Evolutionary conservation across 2,888 invertebrate species (phyloP).

Genomic region (Drosophila incognita): DNA sequence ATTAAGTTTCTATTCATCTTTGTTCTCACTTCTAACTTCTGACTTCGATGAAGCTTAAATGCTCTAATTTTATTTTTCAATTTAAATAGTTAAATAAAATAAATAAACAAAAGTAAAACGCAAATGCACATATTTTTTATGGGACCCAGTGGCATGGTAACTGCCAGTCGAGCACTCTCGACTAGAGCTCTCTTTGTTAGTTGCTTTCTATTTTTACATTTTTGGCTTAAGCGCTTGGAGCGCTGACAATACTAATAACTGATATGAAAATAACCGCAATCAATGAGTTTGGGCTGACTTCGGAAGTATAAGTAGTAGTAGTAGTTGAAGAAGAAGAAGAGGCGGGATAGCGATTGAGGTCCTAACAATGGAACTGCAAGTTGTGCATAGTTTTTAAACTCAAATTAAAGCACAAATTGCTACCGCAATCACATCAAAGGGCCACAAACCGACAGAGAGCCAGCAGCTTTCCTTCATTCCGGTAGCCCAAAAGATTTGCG

Average conservation of each 20-base stretch:
- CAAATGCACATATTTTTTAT: neutral
- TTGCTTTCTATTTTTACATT: constrained; percentile 1
- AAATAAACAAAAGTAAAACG: too few relatives aligned
- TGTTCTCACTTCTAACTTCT: neutral
- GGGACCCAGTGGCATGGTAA: neutral
- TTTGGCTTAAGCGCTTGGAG: constrained; percentile 46
- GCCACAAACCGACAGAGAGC: constrained; percentile 49
- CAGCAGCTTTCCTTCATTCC: constrained; percentile 36
- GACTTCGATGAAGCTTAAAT: neutral
- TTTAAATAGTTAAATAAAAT: too few relatives aligned
- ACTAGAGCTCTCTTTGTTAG: neutral
- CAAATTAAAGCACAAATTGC: constrained; percentile 81
- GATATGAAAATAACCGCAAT: constrained; percentile 68
- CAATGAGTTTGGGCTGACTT: constrained; percentile 13
- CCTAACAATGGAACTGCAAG: constrained; percentile 66
- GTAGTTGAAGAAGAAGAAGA: neutral
- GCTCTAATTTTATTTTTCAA: too few relatives aligned
- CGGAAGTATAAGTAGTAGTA: constrained; percentile 1
- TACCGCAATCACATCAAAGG: constrained; percentile 77
- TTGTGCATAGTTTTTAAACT: constrained; percentile 79
- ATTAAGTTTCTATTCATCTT: neutral
- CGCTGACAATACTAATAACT: constrained; percentile 54
- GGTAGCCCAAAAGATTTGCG: constrained; percentile 79
- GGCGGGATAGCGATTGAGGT: neutral
- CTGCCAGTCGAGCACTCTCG: neutral